Evolutionary conservation across 1,140 invertebrate genomes (phyloP), one percentile per base, ranked within the genome.

Genomic region (Spodoptera litura): DNA sequence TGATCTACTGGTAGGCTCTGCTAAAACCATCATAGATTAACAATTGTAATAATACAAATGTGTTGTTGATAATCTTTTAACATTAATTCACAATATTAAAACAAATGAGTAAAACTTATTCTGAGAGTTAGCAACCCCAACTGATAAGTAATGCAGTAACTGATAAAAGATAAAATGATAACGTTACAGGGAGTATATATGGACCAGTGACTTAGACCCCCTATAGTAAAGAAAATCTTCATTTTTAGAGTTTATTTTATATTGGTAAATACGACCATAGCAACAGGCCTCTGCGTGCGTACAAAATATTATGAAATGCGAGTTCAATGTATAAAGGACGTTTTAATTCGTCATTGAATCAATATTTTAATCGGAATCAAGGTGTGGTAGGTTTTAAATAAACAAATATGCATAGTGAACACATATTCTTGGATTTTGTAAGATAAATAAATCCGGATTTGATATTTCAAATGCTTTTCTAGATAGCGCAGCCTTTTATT

Each of bases 81-180:
- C n/a, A 13, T 20, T 58, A 58, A 3, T 5, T 38, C 0, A 2
- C 6, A 38, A 5, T 5, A 8, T 38, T 12, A 20, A 4, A 62
- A 12, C 1, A 38, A 3, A 35, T 13, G 20, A 4, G 71, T 44
- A 59, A 15, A 58, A 44, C 59, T 59, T n/a, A 38, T 38, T 61
- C 38, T 3, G 10, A n/a, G 4, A 49, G 61, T 13, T 61, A 58
- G 71, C 71, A 61, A 74, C 71, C 38, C 71, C 25, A 44, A 11
- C 13, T 52, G 35, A 59, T 58, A 74, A 56, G 3, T 61, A 51
- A 51, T 74, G 56, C 71, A 61, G 20, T n/a, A 38, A 74, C 56
- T 74, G 71, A 74, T 74, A 74, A 49, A 44, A 12, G 56, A 59
- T 59, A 59, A 74, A 44, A 51, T 13, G 71, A 74, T 74, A 74